Conservation (phyloP, 1,140 invertebrate species). For the Halictus rubicundus region DNA sequence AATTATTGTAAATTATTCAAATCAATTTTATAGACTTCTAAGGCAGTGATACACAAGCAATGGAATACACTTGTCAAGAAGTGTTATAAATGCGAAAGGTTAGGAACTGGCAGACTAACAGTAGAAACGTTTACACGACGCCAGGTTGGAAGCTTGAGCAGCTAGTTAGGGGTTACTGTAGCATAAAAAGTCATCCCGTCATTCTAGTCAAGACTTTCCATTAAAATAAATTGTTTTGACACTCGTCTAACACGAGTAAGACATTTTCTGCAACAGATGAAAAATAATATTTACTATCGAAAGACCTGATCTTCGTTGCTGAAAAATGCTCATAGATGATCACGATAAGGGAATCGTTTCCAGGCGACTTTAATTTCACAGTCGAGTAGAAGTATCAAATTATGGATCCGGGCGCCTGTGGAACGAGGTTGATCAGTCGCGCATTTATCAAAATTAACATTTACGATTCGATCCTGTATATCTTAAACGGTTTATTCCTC, state of each 20-base stretch:
- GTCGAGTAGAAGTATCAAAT: conserved; percentile 1
- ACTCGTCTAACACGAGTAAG: background rate
- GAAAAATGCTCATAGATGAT: background rate
- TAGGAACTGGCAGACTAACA: too few species aligned
- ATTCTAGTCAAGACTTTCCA: too few species aligned
- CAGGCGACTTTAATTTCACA: conserved; percentile 1
- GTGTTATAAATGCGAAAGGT: too few species aligned
- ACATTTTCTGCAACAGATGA: background rate
- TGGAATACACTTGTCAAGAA: too few species aligned
- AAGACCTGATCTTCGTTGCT: background rate
- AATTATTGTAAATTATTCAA: too few species aligned
- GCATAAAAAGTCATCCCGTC: too few species aligned
- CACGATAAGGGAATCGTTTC: background rate
- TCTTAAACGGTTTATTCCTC: background rate
- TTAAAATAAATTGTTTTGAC: too few species aligned
- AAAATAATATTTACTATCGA: background rate
- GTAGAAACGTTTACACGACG: too few species aligned
- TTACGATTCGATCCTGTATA: background rate
- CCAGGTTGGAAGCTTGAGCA: too few species aligned
- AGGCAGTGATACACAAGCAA: too few species aligned
- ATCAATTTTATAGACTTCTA: too few species aligned
- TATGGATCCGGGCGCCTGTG: background rate
- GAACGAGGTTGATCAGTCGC: background rate
- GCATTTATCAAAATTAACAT: conserved; percentile 1
- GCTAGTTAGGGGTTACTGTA: too few species aligned